Evolutionary conservation across 2,797 vertebrate species (phyloP).

Genomic region (Poecilia gillii): DNA sequence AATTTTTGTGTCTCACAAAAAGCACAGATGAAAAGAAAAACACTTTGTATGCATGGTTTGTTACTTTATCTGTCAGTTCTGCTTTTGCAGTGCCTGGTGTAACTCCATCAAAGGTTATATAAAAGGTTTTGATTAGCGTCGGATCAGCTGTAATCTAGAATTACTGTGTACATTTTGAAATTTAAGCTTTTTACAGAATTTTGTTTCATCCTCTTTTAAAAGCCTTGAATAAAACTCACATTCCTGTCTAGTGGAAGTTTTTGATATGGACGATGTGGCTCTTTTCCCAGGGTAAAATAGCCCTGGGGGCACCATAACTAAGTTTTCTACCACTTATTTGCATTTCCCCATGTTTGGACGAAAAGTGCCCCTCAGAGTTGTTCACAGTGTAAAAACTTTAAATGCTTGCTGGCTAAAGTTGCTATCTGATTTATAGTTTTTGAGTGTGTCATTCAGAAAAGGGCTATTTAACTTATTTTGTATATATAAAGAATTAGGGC

Average conservation of each 20-base stretch:
- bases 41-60: not conserved
- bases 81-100: slow-evolving; percentile 27
- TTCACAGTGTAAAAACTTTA: not conserved
- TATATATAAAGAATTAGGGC: not conserved
- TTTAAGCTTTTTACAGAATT: not conserved
- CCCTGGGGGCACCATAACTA: not conserved
- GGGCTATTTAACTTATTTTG: not conserved
- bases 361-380: not conserved
- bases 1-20: not conserved
- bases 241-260: not conserved
- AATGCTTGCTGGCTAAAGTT: not conserved
- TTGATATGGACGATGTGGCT: not conserved
- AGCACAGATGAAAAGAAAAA: not conserved
- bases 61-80: not conserved
- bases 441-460: not conserved
- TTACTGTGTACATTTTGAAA: slow-evolving; percentile 21
- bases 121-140: slow-evolving; percentile 73
- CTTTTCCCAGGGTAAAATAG: not conserved
- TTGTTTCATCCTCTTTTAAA: not conserved
- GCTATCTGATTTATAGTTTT: not conserved
- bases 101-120: slow-evolving; percentile 74
- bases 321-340: not conserved
- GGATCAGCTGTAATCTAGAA: slow-evolving; percentile 63
- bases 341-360: not conserved
- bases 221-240: slow-evolving; percentile 5